These are phyloP conservation scores for Ploceus nigricollis DNA, from an alignment of 2,113 vertebrate genomes.

Conservation along the genomic window DNA sequence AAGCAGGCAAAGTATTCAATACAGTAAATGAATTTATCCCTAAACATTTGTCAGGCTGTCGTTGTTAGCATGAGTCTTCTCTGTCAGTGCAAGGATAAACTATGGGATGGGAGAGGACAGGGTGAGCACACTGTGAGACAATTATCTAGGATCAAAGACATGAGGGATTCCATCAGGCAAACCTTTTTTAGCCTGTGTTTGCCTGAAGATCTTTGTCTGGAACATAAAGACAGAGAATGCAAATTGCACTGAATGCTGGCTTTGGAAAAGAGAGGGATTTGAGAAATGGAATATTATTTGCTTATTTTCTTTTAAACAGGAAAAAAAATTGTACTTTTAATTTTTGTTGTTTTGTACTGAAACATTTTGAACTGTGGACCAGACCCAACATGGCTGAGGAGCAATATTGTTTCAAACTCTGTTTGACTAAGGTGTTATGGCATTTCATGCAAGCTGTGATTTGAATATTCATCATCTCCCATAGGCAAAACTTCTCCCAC, in stretches of 20 bases:
- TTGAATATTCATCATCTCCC: slow-evolving; percentile 54
- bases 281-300: neutral
- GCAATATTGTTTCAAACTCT: neutral
- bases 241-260: neutral
- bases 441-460: slow-evolving; percentile 38
- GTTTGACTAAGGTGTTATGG: slow-evolving; percentile 20
- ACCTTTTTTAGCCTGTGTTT: neutral
- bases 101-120: neutral
- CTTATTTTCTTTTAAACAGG: neutral
- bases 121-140: neutral
- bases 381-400: neutral
- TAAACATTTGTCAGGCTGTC: neutral
- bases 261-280: neutral
- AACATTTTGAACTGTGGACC: neutral
- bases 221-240: neutral
- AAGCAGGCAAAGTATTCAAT: neutral
- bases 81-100: neutral
- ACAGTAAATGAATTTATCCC: neutral
- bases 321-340: neutral
- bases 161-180: neutral
- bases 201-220: neutral
- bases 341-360: neutral
- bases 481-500: slow-evolving; percentile 49
- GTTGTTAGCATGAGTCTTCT: neutral
- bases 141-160: neutral